These are phyloP conservation scores for Aegotheles bennettii DNA, from an alignment of 2,113 vertebrate genomes.

Conservation along the genomic window DNA sequence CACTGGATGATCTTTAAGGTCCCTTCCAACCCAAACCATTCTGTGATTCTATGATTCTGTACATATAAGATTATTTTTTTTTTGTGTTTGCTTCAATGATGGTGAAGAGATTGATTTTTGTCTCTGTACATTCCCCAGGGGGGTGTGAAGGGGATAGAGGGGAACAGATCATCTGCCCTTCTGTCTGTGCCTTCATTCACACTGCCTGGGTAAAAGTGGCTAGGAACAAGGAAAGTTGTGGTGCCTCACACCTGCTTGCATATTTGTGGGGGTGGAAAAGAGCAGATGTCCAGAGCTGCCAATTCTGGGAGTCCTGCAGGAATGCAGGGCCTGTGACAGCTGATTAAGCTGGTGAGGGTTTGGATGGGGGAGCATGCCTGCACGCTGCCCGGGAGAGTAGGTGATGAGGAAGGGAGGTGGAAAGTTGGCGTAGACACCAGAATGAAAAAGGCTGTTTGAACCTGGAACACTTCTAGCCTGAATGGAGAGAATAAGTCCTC, in stretches of 20 bases:
- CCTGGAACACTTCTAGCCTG: background rate
- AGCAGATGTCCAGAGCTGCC: constrained; percentile 62
- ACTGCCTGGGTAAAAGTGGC: background rate
- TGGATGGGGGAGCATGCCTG: background rate
- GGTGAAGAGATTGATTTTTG: background rate
- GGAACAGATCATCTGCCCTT: background rate
- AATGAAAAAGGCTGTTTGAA: background rate
- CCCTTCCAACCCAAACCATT: no score
- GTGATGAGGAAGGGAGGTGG: background rate
- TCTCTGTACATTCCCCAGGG: fast-evolving
- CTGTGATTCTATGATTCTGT: no score
- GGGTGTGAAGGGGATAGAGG: background rate
- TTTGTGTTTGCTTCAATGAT: background rate
- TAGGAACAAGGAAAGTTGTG: background rate
- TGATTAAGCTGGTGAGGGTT: constrained; percentile 24
- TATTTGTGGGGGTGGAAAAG: constrained; percentile 57
- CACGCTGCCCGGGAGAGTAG: background rate
- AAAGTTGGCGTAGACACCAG: background rate
- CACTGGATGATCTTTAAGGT: no score
- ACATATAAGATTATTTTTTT: no score
- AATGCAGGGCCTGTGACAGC: constrained; percentile 46
- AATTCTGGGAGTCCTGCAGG: constrained; percentile 18
- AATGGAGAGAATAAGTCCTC: background rate
- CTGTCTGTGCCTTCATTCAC: background rate
- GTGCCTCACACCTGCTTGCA: constrained; percentile 64